Base-by-base conservation (phyloP, 1,140 invertebrate genomes). In the Bilobella aurantiaca region DNA sequence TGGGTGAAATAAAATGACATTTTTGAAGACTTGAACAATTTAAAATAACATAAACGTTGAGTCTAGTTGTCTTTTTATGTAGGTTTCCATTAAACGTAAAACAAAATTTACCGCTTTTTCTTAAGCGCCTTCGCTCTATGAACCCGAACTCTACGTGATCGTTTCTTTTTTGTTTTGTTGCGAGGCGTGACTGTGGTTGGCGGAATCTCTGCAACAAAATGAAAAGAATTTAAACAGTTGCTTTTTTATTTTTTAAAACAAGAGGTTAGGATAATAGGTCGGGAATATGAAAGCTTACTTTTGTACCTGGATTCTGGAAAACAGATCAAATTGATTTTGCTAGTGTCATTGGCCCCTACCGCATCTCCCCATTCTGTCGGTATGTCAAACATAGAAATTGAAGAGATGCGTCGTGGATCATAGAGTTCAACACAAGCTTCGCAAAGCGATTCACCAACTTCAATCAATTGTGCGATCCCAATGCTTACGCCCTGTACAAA, bases 391-490 rank as follows among this genome's bases (percentile, higher is more conserved):
- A 53, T 53, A 23, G 49, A 53, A 23, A 53, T 23, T 42, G 34
- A 42, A 53, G 49, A 8, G 5, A 53, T 23, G 25, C 14, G 49
- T 23, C 8, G 37, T 42, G 49, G 49, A 8, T 23, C 8, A 21
- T 58, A 21, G 2, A 71, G 58, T 1, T 71, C 66, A 21, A 42
- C 34, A 25, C 64, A 16, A 49, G 69, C 63, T 37, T 69, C 53
- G 21, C 63, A 65, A 3, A 72, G 53, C 18, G 46, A 42, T 65
- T 72, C 66, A 0, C 71, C 71, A 34, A 68, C 57, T 66, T 69
- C 68, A 31, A 67, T 57, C 21, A 72, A 32, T 32, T 72, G 65
- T 47, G 53, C 31, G 3, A 58, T 69, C 3, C 71, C 68, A 29
- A 72, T 64, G 37, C 65, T 68, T 21, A 62, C 32, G 3, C 71